Evolutionary conservation across 2,888 invertebrate species (phyloP).

Genomic region (Callosobruchus maculatus): DNA sequence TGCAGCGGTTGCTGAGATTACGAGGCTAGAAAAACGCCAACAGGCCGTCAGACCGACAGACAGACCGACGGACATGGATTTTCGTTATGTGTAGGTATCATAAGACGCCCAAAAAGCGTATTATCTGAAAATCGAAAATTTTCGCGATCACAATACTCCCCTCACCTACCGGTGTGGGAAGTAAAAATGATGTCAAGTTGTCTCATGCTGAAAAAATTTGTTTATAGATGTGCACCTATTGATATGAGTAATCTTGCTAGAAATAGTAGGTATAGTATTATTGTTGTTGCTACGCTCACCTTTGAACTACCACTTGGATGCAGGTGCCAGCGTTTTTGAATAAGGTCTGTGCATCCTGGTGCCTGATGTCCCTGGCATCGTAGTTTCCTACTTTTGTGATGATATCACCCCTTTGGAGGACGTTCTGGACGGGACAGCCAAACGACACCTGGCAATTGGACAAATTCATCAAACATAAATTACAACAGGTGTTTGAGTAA

Average conservation of each 20-base stretch:
- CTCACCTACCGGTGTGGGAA: too few relatives aligned
- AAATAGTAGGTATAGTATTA: neutral
- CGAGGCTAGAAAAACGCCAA: too few relatives aligned
- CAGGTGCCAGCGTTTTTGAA: constrained; percentile 78
- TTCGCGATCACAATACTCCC: too few relatives aligned
- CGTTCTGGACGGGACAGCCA: constrained; percentile 80
- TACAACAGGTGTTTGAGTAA: too few relatives aligned
- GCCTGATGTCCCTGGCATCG: constrained; percentile 81
- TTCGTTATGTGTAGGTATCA: too few relatives aligned
- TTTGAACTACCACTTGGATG: constrained; percentile 78
- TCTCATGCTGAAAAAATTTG: neutral
- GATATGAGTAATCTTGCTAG: neutral
- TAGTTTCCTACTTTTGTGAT: constrained; percentile 87
- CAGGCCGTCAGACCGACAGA: too few relatives aligned
- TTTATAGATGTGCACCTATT: neutral
- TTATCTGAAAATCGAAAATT: too few relatives aligned
- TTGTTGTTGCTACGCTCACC: constrained; percentile 52
- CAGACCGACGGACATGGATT: too few relatives aligned
- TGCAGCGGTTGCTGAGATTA: too few relatives aligned
- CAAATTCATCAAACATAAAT: neutral
- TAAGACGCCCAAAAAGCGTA: too few relatives aligned
- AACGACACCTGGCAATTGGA: constrained; percentile 69
- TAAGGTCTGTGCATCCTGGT: constrained; percentile 86
- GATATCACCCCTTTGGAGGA: constrained; percentile 84
- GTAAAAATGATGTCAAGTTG: neutral